Base-by-base conservation (phyloP, 1,140 invertebrate species). In the Trypoxylus dichotomus region DNA sequence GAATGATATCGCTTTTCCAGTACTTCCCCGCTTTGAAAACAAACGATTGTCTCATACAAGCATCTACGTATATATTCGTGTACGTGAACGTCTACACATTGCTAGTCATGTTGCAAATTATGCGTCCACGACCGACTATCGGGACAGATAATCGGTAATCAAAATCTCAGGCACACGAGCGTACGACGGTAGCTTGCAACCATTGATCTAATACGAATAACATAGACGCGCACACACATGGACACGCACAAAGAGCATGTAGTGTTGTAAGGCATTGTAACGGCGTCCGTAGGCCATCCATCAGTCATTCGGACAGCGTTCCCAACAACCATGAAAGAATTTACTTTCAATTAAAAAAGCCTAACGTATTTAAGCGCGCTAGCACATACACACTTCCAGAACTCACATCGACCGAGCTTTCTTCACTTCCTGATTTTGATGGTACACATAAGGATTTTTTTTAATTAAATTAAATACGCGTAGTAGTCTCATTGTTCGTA, bases 341-440 rank as follows among this genome's bases (percentile, higher is more conserved):
- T 82, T 82, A 81, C 80, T 81, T 82, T 82, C 81, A 82, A 82
- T 82, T 82, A 82, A 81, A 81, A 79, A 76, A 82, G 78, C 78
- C 79, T 80, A 80, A 79, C 79, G 74, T 77, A 80, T 80, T 81
- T 80, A 76, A 43, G 78, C 81, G 80, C 60, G 60, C 27, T 27
- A 25, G 60, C 60, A 68, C 15, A 7, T 68, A 68, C 21, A 80
- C 58, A 60, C 58, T n/a, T n/a, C n/a, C n/a, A n/a, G n/a, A n/a
- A n/a, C 32, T 37, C 32, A 37, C 32, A 37, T 37, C 5, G 10
- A 37, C 32, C 10, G 5, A 37, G 32, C 5, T 37, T 37, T 37
- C 0, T 37, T 7, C 32, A 2, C n/a, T n/a, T n/a, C n/a, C n/a
- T n/a, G n/a, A n/a, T n/a, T n/a, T n/a, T n/a, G n/a, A n/a, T n/a